Evolutionary conservation across 2,888 invertebrate genomes (phyloP), one percentile per base, ranked within the genome.

Genomic region (Phyllotreta cruciferae): DNA sequence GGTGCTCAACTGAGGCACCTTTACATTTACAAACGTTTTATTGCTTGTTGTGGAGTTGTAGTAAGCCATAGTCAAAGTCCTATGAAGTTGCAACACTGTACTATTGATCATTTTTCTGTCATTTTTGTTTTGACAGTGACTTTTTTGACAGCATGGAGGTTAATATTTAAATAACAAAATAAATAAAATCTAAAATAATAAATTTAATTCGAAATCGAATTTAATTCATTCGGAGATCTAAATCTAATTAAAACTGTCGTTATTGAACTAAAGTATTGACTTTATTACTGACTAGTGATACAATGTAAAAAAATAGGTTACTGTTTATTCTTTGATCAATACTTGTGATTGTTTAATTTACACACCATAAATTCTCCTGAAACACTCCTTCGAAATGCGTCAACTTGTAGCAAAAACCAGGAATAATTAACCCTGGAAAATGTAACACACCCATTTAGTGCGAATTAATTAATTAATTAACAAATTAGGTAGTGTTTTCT

Each of bases 331-430:
- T 60, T 11, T 57, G 58, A 65, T 65, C 64, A 62, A 65, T 65
- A 65, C 56, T 56, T 47, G 45, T 47, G 38, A 42, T 58, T 50
- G 55, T 45, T 52, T 53, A 45, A 62, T 49, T 34, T 61, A 61
- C 60, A 53, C 24, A 47, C 34, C 10, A 56, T 47, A 56, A 60
- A 50, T 54, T 56, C 42, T 35, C 57, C 13, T 47, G 49, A 52
- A 66, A 62, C 66, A 63, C 66, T 52, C 66, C 66, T 61, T 41
- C 37, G 38, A 58, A 58, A 57, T 60, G 55, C 66, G 60, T 60
- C 56, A 50, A 55, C 36, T 42, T 63, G 53, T 39, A 36, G 52
- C 56, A 44, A 54, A 60, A 34, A 44, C 14, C 6, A 13, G 11
- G 56, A 55, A 57, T 45, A 47, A 37, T 39, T 39, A 11, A 10